Evolutionary conservation across 2,888 invertebrate genomes (phyloP), one percentile per base, ranked within the genome.

Genomic region (Coremacera marginata): DNA sequence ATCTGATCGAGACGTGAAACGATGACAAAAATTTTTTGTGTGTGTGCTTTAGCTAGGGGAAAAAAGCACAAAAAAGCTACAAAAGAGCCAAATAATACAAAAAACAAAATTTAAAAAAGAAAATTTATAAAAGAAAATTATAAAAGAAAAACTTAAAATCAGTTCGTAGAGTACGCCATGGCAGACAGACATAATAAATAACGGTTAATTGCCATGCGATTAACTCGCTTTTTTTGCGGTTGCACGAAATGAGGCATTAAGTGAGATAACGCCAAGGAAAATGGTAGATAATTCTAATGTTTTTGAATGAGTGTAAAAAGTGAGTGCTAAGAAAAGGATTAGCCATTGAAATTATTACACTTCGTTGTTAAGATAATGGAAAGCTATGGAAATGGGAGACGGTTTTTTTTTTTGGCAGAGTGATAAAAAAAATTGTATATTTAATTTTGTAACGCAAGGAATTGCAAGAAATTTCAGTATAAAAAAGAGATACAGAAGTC

Each of bases 161-260:
- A 31, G 31, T 27, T 55, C 55, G 7, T 22, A 11, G 22, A 9
- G 55, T 19, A 55, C 55, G 55, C 55, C 8, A 19, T 16, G 5
- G 8, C 27, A 31, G 75, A 80, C 83, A 86, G 86, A 86, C 84
- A 85, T 84, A 84, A 87, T 87, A 86, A 86, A 86, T 87, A 87
- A 86, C 85, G 80, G 85, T 86, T 86, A 86, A 86, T 87, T 86
- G 87, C 87, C 81, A 82, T 80, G 80, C 85, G 84, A 84, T 83
- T 83, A 80, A 83, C 80, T 78, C 71, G 65, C 75, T 57, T 14
- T 57, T n/a, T 63, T 57, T 44, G 63, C 71, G 79, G 79, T 76
- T 60, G 55, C 77, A 63, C 62, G 63, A 55, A 79, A 67, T 57
- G 65, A 78, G 60, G 63, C 67, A 60, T 78, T 70, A 60, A 70